Evolutionary conservation across 1,140 invertebrate species (phyloP).

Genomic region (Sminthurides bifidus): DNA sequence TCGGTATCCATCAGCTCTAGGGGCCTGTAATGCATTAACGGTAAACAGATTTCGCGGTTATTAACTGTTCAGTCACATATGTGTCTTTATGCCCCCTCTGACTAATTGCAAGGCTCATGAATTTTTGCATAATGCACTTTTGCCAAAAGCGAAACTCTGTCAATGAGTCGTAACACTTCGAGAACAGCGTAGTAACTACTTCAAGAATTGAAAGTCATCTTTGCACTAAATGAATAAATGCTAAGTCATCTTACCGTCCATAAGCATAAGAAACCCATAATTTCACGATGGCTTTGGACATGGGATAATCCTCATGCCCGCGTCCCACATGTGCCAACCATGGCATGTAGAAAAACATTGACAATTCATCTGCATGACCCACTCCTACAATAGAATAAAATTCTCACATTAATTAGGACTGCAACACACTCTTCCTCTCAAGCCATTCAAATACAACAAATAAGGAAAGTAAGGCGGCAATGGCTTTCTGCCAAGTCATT

Average conservation of each 20-base stretch:
- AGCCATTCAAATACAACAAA: background rate
- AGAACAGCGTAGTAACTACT: too few relatives aligned
- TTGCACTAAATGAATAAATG: too few relatives aligned
- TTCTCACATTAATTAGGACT: background rate
- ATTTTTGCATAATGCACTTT: too few relatives aligned
- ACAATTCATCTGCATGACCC: slow-evolving; percentile 22
- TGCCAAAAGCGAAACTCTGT: too few relatives aligned
- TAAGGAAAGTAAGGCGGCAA: background rate
- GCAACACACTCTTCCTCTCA: background rate
- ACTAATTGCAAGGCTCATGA: too few relatives aligned
- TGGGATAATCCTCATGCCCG: slow-evolving; percentile 21
- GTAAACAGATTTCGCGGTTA: background rate
- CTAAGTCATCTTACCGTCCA: too few relatives aligned
- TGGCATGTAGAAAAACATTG: slow-evolving; percentile 23
- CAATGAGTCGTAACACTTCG: too few relatives aligned
- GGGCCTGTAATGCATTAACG: background rate
- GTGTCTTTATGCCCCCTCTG: background rate
- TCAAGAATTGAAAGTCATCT: too few relatives aligned
- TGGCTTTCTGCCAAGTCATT: background rate
- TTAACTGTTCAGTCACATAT: background rate
- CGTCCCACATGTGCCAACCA: slow-evolving; percentile 16
- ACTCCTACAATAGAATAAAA: slow-evolving; percentile 10
- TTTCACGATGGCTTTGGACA: slow-evolving; percentile 21
- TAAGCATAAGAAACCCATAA: slow-evolving; percentile 23
- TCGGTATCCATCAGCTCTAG: background rate